Base-by-base conservation (phyloP, 2,797 vertebrate species). In the Fundulus diaphanus region DNA sequence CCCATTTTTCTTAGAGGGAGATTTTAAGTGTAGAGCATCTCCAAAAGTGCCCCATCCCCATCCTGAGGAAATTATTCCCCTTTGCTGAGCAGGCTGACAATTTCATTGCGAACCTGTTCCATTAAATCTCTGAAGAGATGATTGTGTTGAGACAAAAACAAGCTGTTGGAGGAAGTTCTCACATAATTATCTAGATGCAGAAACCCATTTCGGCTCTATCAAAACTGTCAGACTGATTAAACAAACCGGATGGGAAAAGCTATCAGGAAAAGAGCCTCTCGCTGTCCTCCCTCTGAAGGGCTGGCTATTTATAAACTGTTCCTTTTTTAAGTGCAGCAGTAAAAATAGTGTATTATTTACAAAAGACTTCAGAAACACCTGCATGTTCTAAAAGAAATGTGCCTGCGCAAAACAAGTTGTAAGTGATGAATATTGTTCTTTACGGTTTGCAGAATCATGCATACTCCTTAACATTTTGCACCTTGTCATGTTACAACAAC, bases 131-230 rank as follows among this genome's bases (percentile, higher is more conserved):
- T 70, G 44, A 68, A 68, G 75, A 88, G 76, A 86, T 78, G 69
- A 86, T 74, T 87, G 86, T 74, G 73, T 85, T 79, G 83, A 87
- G 74, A 82, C 59, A 82, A 79, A 81, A 83, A 83, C 68, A 78
- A 56, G 77, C 69, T 81, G 78, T 73, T 80, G 46, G 65, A 82
- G 69, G 77, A 82, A 79, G 44, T 73, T 87, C 81, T 87, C 84
- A 88, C 81, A 74, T 88, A 85, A 92, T 92, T 90, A 87, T 90
- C 83, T 75, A 84, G 82, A 76, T 15, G 44, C 74, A 86, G 82
- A 75, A 90, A 83, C 51, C 83, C 82, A 87, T 83, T 88, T 85
- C 78, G 83, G 70, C 59, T 81, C 80, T 65, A 76, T 85, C 69
- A 73, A 85, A 85, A 83, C 76, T 87, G 84, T 80, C 83, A 86